phyloP scores from a whole-genome alignment of 2,797 vertebrate species.

The Muraenolepis orangiensis region DNA sequence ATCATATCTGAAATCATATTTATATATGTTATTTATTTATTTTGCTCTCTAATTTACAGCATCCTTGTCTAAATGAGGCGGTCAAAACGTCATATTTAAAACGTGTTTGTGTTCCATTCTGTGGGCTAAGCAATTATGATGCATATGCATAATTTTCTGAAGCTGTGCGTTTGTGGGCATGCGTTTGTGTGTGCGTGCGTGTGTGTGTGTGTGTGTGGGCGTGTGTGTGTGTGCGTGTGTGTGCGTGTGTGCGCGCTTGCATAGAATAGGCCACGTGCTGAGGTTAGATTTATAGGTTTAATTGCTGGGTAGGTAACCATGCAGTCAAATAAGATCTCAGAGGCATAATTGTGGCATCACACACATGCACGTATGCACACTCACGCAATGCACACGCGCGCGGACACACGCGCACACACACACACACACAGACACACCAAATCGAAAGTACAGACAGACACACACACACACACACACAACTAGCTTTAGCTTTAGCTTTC shows the following conservation, averaged over 20 bases:
- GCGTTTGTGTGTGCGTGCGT: slow-evolving; percentile 7
- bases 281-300: slow-evolving; percentile 97
- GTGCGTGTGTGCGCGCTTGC: slow-evolving; percentile 62
- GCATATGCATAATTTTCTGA: slow-evolving; percentile 1
- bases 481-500: neutral
- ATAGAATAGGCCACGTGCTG: slow-evolving; percentile 75
- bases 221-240: slow-evolving; percentile 22
- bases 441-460: neutral
- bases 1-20: too few species aligned
- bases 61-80: neutral
- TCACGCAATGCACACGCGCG: neutral
- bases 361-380: slow-evolving; percentile 36
- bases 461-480: too few species aligned
- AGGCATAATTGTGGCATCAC: slow-evolving; percentile 84
- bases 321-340: slow-evolving; percentile 91
- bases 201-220: slow-evolving; percentile 20
- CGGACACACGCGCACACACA: neutral
- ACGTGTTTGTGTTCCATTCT: neutral
- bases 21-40: too few species aligned
- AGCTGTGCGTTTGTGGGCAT: neutral
- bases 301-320: slow-evolving; percentile 92
- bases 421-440: neutral
- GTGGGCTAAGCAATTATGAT: neutral
- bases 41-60: slow-evolving; percentile 5
- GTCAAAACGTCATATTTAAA: neutral